Evolutionary conservation across 2,797 vertebrate species (phyloP).

Genomic region (Astyanax mexicanus): DNA sequence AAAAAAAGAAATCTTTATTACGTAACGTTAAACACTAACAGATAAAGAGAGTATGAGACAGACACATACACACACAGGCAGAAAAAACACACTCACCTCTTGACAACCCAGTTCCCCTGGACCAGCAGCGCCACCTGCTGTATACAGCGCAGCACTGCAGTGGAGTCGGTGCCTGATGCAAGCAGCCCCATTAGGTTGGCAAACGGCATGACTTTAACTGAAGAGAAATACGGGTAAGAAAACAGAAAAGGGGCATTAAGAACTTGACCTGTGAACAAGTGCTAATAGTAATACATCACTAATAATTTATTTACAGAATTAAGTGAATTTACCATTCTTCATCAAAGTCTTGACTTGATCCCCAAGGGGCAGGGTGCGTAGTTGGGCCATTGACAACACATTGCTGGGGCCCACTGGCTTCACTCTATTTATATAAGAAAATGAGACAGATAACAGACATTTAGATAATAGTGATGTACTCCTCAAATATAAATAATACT

Average conservation of each 20-base stretch:
- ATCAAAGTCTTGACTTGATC: conserved; percentile 97
- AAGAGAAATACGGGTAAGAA: conserved; percentile 21
- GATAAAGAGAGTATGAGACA: no score
- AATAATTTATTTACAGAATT: neutral
- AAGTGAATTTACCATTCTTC: conserved; percentile 89
- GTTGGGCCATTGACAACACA: conserved; percentile 95
- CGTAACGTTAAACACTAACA: no score
- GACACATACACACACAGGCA: no score
- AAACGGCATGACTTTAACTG: conserved; percentile 97
- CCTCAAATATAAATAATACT: neutral
- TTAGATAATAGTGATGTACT: neutral
- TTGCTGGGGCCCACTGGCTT: conserved; percentile 93
- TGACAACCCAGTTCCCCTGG: conserved; percentile 98
- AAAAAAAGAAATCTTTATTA: no score
- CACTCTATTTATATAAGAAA: conserved; percentile 83
- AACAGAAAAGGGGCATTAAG: neutral
- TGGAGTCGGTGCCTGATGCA: conserved; percentile 88
- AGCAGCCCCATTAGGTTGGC: conserved; percentile 96
- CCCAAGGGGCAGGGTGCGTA: conserved; percentile 91
- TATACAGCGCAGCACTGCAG: conserved; percentile 92
- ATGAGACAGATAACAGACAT: neutral
- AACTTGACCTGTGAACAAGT: neutral
- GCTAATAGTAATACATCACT: neutral
- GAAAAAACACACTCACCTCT: conserved; percentile 81
- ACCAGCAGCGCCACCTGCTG: conserved; percentile 98